Base-by-base conservation (phyloP, 2,888 invertebrate genomes). In the Coleophora deauratella region DNA sequence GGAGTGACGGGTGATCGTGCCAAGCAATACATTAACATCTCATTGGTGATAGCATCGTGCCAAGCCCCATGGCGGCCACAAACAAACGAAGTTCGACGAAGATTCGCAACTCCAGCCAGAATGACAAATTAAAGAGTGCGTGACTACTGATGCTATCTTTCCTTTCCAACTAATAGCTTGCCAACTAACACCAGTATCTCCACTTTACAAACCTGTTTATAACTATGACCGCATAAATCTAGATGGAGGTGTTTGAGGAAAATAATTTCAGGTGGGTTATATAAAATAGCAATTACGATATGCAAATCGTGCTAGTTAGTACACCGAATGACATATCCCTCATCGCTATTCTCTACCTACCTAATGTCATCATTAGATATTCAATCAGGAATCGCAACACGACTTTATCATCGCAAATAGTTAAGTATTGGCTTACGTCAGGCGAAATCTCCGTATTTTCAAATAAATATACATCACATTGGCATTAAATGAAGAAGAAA, bases 11-110 rank as follows among this genome's bases (percentile, higher is more conserved):
- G 48, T 49, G 54, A 54, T 45, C 70, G 69, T 81, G 84, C 85
- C 84, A 82, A 81, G 66, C 73, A 72, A 77, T 75, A 78, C 78
- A 81, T 81, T 81, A 82, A 64, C 76, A 76, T 77, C 72, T 71
- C 67, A 73, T 79, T 76, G 66, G 61, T 57, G 68, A 77, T 72
- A 68, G 47, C 62, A 64, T 66, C 69, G 57, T 65, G 73, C 71
- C 72, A 73, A 70, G 55, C 53, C 54, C 54, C 60, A 58, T 49
- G 46, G 57, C 57, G 55, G 60, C 64, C 63, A 61, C 54, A 52
- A 54, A 63, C 66, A 57, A 60, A 60, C 55, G 46, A 49, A 55
- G 51, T 51, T 44, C 49, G 47, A 53, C 41, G 47, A 54, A 55
- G 47, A 60, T 60, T 61, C 52, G 47, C 49, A 35, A 49, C 38